Conservation (phyloP, 2,888 invertebrate species). For the Mythimna impura region DNA sequence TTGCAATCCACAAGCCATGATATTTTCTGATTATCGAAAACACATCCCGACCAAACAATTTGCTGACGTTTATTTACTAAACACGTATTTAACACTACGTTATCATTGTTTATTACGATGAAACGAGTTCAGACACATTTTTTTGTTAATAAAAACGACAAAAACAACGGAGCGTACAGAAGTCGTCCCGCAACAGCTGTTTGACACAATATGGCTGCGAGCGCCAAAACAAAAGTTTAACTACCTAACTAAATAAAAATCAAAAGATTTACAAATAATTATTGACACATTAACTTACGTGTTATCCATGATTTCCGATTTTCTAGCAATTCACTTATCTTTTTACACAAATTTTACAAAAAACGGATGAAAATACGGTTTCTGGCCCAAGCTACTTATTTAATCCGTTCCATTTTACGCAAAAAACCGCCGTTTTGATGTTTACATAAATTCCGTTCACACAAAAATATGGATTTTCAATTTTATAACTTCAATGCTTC, state of each 20-base stretch:
- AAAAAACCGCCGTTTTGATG: slow-evolving; percentile 5
- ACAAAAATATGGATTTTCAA: no score
- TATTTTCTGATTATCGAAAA: slow-evolving; percentile 68
- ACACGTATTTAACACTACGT: slow-evolving; percentile 66
- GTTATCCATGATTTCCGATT: slow-evolving; percentile 70
- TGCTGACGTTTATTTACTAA: slow-evolving; percentile 61
- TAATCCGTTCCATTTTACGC: slow-evolving; percentile 53
- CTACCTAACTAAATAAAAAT: slow-evolving; percentile 30
- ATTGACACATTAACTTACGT: slow-evolving; percentile 72
- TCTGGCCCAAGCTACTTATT: slow-evolving; percentile 38
- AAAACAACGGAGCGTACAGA: slow-evolving; percentile 79
- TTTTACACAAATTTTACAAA: slow-evolving; percentile 22
- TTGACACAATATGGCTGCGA: slow-evolving; percentile 87
- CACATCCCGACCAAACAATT: slow-evolving; percentile 68
- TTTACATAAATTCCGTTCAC: not conserved
- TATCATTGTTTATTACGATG: slow-evolving; percentile 73
- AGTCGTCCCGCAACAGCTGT: slow-evolving; percentile 85
- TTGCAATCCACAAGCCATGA: slow-evolving; percentile 85
- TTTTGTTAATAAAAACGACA: slow-evolving; percentile 73
- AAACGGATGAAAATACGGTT: slow-evolving; percentile 39
- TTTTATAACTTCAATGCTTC: no score
- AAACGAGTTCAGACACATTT: slow-evolving; percentile 69
- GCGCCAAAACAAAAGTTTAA: slow-evolving; percentile 85
- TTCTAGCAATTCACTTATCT: slow-evolving; percentile 21
- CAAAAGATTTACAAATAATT: not conserved